A percentile compares a stretch with the other conserved stretches of the same genome.
These are phyloP conservation scores for Podiceps cristatus DNA, from an alignment of 2,113 vertebrate species.

Conservation along the genomic window DNA sequence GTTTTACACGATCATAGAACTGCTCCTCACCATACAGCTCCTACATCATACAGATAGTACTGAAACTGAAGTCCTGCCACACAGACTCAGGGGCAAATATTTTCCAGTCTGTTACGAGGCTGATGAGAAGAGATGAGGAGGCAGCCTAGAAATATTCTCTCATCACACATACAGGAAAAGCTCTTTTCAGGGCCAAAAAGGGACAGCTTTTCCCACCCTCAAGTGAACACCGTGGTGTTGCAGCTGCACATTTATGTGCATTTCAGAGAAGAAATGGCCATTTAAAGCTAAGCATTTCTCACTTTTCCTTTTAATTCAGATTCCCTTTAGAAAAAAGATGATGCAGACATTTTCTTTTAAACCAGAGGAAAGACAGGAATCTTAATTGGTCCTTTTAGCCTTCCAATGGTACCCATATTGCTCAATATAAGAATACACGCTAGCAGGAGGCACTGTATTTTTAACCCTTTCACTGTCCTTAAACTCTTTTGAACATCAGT, in stretches of 20 bases:
- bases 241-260: neutral
- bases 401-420: neutral
- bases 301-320: neutral
- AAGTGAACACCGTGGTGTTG: neutral
- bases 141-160: neutral
- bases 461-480: neutral
- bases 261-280: neutral
- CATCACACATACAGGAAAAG: neutral
- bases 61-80: neutral
- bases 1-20: neutral
- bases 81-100: neutral
- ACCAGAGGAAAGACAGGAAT: neutral
- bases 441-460: neutral
- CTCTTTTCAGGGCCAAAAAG: neutral
- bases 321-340: neutral
- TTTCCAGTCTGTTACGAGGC: neutral
- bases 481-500: neutral
- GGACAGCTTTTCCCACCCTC: neutral
- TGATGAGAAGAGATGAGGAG: neutral
- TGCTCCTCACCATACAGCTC: neutral
- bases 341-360: neutral
- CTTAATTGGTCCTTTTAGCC: neutral
- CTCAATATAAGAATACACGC: neutral
- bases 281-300: neutral
- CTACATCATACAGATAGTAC: neutral